Evolutionary conservation across 2,113 vertebrate species (phyloP), one percentile per base, ranked within the genome.

Genomic region (Hippocampus abdominalis): DNA sequence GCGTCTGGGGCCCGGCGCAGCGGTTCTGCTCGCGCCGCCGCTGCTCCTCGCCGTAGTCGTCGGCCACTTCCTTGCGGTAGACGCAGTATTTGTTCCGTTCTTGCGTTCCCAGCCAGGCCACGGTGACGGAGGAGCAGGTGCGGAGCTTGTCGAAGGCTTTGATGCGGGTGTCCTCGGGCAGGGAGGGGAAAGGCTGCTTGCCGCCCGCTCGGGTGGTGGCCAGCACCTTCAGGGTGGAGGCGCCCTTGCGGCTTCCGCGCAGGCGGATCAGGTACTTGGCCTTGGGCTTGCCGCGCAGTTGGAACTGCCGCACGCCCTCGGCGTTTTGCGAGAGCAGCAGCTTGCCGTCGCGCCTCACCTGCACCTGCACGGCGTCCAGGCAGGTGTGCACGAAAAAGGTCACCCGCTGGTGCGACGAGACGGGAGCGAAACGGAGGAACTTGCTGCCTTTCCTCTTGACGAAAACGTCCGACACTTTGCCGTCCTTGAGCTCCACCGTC

Each of bases 21-120:
- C 95, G 96, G 89, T 98, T 98, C 81, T 95, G 96, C 73, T 96
- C 95, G 54, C 95, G 90, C 65, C 88, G 95, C 73, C 94, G 93
- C 87, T 96, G 95, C 74, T 96, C 95, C 67, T 96, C 97, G 0
- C 76, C 93, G 49, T 96, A 96, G 63, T 85, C 88, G 21, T 93
- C 94, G 0, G 92, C 92, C 64, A 98, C 95, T 77, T 98, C 95
- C 60, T 91, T 95, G 75, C 90, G 95, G 84, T 98, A 99, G 79
- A 98, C 93, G 87, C 97, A 99, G 86, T 94, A 99, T 78, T 98
- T 98, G 88, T 96, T 98, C 83, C 97, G 94, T 73, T 99, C 96
- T 85, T 97, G 96, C 0, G 96, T 98, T 81, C 97, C 96, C 36
- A 99, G 91, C 97, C 97, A 99, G 0, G 97, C 97, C 81, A 99